Conservation (phyloP, 2,113 vertebrate genomes). For the Elephas maximus region DNA sequence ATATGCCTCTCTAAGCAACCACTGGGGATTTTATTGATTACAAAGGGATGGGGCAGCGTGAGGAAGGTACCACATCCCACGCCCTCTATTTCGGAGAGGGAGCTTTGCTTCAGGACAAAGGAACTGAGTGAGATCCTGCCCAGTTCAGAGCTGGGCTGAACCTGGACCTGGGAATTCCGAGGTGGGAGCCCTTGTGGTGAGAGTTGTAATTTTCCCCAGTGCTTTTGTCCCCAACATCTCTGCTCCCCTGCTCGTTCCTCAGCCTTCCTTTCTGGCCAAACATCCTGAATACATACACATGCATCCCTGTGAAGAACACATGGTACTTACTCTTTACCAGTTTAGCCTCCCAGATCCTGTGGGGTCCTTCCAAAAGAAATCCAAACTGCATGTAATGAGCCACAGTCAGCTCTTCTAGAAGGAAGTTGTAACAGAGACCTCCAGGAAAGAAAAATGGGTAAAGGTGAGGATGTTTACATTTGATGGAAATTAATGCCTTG, state of each 20-base stretch:
- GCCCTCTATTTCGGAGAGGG: background rate
- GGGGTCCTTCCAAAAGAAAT: background rate
- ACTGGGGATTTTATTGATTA: conserved; percentile 11
- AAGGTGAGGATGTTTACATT: background rate
- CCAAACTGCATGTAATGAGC: background rate
- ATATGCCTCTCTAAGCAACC: conserved; percentile 58
- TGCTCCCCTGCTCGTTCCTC: background rate
- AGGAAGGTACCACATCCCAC: background rate
- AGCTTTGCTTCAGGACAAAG: background rate
- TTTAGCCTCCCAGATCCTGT: background rate
- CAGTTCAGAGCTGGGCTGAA: background rate
- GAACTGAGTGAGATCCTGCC: background rate
- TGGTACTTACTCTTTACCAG: background rate
- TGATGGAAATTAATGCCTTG: background rate
- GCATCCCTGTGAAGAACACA: fast-evolving
- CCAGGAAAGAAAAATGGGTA: too few relatives aligned
- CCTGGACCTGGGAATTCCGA: background rate
- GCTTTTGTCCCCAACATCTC: background rate
- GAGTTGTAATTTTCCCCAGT: background rate
- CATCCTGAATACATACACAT: fast-evolving
- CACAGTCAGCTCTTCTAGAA: background rate
- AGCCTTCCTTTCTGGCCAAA: too few relatives aligned
- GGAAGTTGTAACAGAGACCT: background rate
- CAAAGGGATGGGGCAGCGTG: background rate
- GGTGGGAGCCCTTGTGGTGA: background rate